Base-by-base conservation (phyloP, 2,888 invertebrate species). In the Harpagoxenus sublaevis region DNA sequence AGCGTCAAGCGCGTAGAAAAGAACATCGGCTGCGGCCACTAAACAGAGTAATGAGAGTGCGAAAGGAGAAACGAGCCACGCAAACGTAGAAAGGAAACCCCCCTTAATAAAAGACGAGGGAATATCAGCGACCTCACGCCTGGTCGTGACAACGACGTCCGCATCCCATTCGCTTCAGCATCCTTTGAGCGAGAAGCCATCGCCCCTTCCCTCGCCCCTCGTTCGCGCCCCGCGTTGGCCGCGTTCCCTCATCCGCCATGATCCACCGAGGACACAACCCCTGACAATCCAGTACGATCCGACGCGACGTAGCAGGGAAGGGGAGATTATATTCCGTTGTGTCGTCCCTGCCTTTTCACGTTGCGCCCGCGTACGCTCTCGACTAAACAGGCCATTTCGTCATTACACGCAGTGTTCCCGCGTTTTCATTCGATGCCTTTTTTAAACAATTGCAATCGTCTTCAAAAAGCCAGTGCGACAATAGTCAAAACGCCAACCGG, bases 301-400 rank as follows among this genome's bases (percentile, higher is more conserved):
- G 66, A 75, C 23, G 23, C 23, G 70, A 65, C 75, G 10, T 4
- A 70, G 55, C 57, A 82, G 35, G 60, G 45, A 65, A 78, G 79
- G 71, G 82, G 82, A 79, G 83, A 74, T 70, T 63, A 73, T 78
- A 65, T 55, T 87, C 88, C 91, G 87, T 79, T 88, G 86, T 84
- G 83, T 85, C 83, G 86, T 86, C 62, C 77, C 91, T 89, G 86
- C 87, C 89, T 90, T 90, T 91, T 90, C 89, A 82, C 86, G 88
- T 87, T 86, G 88, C 88, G 63, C 83, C 42, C 86, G 84, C 88
- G 83, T 87, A 88, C 78, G 87, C 57, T 84, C 86, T 84, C 89
- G 62, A 66, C 85, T 89, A 87, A 91, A 89, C 89, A 87, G 86
- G 86, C 91, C 91, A 89, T 91, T 91, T 91, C 90, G 87, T 89